Conservation (phyloP, 2,797 vertebrate species). For the Chelidonichthys spinosus region DNA sequence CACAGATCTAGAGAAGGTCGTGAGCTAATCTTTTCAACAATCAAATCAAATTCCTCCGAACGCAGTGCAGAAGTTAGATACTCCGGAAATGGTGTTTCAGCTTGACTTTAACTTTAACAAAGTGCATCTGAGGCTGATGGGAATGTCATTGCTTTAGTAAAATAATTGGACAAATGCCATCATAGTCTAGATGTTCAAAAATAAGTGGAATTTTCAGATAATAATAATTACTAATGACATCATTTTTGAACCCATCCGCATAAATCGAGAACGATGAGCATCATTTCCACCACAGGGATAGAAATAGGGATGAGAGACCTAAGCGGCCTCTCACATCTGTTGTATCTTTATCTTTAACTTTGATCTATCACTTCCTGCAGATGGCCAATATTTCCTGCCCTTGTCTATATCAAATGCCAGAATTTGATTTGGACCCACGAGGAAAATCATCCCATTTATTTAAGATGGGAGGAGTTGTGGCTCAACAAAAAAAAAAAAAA, state of each 20-base stretch:
- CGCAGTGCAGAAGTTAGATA: too few species aligned
- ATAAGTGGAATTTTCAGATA: too few species aligned
- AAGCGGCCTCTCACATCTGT: neutral
- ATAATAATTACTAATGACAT: neutral
- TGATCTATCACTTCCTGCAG: conserved; percentile 22
- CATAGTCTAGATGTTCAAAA: too few species aligned
- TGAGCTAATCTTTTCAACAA: too few species aligned
- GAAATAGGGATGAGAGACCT: neutral
- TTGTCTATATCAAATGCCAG: neutral
- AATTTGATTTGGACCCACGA: conserved; percentile 17
- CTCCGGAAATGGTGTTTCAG: too few species aligned
- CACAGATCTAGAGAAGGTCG: too few species aligned
- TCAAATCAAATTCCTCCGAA: too few species aligned
- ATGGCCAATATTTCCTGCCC: conserved; percentile 11
- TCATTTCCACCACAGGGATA: neutral
- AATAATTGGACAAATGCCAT: too few species aligned
- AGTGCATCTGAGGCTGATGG: too few species aligned
- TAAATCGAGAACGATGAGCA: neutral
- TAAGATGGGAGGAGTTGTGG: conserved; percentile 12
- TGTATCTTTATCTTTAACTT: neutral
- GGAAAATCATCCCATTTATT: conserved; percentile 10
- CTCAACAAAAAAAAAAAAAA: neutral
- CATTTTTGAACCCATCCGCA: neutral
- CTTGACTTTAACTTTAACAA: too few species aligned
- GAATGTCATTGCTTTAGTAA: too few species aligned